phyloP scores from a whole-genome alignment of 2,797 vertebrate species.

The Eulemur albifrons region DNA sequence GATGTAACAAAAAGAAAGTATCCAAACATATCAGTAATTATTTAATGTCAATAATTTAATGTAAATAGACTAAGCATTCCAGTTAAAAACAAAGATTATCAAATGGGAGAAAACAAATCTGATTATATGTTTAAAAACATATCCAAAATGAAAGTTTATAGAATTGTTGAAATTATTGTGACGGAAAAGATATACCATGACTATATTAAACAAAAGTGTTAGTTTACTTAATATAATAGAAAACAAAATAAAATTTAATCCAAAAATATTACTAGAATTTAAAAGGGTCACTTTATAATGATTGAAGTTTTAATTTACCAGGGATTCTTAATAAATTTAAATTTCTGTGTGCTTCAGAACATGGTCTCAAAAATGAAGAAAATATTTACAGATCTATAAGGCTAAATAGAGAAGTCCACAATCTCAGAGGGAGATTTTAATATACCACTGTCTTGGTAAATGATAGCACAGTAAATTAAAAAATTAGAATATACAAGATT shows the following conservation, averaged over 20 bases:
- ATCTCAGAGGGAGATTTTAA: neutral
- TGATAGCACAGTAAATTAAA: neutral
- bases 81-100: neutral
- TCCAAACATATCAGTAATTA: neutral
- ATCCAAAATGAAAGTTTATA: neutral
- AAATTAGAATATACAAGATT: neutral
- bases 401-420: neutral
- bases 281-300: neutral
- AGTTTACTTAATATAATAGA: neutral
- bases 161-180: constrained; percentile 16
- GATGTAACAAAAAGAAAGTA: neutral
- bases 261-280: neutral
- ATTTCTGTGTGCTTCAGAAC: neutral
- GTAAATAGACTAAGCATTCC: neutral
- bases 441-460: neutral
- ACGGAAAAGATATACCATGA: neutral
- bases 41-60: neutral
- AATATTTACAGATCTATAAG: neutral
- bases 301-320: neutral
- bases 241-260: neutral
- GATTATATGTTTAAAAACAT: neutral
- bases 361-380: neutral
- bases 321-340: constrained; percentile 3
- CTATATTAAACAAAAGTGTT: neutral
- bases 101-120: neutral